Base-by-base conservation (phyloP, 2,797 vertebrate species). In the Myoxocephalus aenaeus region DNA sequence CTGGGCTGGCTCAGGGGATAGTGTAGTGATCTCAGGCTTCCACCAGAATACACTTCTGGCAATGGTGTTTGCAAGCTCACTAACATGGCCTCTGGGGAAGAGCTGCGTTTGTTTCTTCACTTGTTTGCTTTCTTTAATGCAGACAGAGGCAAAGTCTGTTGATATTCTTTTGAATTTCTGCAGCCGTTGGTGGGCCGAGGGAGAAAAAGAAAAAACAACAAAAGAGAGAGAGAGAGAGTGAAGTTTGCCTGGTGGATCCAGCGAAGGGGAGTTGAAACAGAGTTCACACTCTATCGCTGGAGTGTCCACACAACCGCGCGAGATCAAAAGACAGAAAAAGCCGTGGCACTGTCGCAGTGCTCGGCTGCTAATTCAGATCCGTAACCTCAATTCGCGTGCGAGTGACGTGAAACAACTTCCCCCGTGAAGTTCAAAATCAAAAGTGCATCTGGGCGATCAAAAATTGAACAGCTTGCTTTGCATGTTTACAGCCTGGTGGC, bases 11-110 rank as follows among this genome's bases (percentile, higher is more conserved):
- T 92, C 75, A 51, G 85, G 90, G 89, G 93, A 92, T 87, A 85
- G 88, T 90, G 93, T 87, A 94, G 93, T 94, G 92, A 95, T 94
- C 93, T 94, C 84, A 86, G 84, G 89, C 92, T 94, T 94, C 91
- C 92, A 93, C 90, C 87, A 94, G 87, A 95, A 93, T 88, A 90
- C 92, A 93, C 93, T 93, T 88, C 89, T 90, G 92, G 92, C 92
- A 85, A 76, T 89, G 90, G 91, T 93, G 94, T 94, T 93, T 91
- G 89, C 89, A 89, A 90, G 89, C 90, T 92, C 88, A 88, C 93
- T 95, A 95, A 94, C 93, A 94, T 88, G 81, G 92, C 76, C 87
- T 90, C 92, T 77, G 27, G 93, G 94, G 94, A 93, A 90, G 82
- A 80, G 81, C 76, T 29, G 61, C 70, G 73, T 88, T 87, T 88